Evolutionary conservation across 2,113 vertebrate species (phyloP), one percentile per base, ranked within the genome.

Genomic region (Chrysochloris asiatica): DNA sequence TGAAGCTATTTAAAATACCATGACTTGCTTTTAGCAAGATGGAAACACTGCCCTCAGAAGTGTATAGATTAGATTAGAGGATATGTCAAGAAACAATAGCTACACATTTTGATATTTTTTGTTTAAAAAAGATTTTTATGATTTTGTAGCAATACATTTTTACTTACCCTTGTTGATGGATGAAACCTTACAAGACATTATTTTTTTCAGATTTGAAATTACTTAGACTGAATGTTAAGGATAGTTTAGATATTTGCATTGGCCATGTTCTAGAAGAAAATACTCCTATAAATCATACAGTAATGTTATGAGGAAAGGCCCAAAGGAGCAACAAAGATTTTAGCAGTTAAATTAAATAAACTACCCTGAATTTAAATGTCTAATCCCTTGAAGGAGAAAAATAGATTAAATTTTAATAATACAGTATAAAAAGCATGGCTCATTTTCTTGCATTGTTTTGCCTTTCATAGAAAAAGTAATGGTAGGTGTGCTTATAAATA

Each of bases 181-280:
- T 2, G 28, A 38, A 47, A n/a, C 45, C 63, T 36, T 54, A 67
- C 21, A 47, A 47, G 21, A 63, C 30, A 63, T 21, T 54, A 28
- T 89, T n/a, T n/a, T n/a, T n/a, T n/a, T 89, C 65, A 71, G 14
- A 72, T 80, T 36, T 71, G 63, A 80, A 89, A 54, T 80, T 69
- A 30, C 30, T 13, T n/a, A 69, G 48, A 80, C 38, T n/a, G 10
- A 56, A 8, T 45, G 45, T 38, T 50, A 88, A 71, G 17, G 67
- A 48, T 67, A 52, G 28, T 87, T 28, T 69, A 13, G 26, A 54
- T 30, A 36, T 80, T 89, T 80, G 38, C 8, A 36, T 71, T 80
- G 45, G 26, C 16, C 16, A 33, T 59, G 52, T 30, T 81, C 36
- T 54, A 79, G 43, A n/a, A 79, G 36, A 69, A 78, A 88, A 1